A percentile compares a stretch with the other conserved stretches of the same genome.
These are phyloP conservation scores for Caenorhabditis latens DNA, from an alignment of 1,140 invertebrate species.

Conservation along the genomic window DNA sequence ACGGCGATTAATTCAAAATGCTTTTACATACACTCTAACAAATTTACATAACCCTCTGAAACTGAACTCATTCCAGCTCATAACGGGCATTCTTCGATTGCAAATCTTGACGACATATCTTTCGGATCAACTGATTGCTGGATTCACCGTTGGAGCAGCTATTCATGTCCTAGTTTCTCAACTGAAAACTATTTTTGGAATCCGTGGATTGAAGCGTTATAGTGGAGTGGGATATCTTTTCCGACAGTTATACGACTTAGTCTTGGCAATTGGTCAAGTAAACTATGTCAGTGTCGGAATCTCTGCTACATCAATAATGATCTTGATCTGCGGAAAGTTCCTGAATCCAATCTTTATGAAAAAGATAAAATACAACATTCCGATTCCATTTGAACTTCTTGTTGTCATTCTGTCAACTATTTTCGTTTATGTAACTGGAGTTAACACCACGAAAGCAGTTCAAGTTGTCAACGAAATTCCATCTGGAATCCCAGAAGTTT, in stretches of 20 bases:
- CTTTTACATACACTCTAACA: too few relatives aligned
- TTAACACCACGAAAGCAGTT: slow-evolving; percentile 68
- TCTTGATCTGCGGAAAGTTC: slow-evolving; percentile 73
- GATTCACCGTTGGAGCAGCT: slow-evolving; percentile 75
- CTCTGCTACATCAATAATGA: slow-evolving; percentile 65
- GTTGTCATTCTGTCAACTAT: slow-evolving; percentile 57
- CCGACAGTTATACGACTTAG: slow-evolving; percentile 57
- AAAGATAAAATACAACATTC: slow-evolving; percentile 64
- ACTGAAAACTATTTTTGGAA: slow-evolving; percentile 72
- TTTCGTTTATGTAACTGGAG: slow-evolving; percentile 41
- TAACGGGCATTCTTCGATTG: slow-evolving; percentile 75
- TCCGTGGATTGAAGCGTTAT: slow-evolving; percentile 55
- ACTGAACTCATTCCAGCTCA: slow-evolving; percentile 62
- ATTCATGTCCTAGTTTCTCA: slow-evolving; percentile 75
- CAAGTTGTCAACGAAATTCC: slow-evolving; percentile 73
- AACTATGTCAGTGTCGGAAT: slow-evolving; percentile 68
- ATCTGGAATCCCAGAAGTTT: slow-evolving; percentile 76
- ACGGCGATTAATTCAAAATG: too few relatives aligned
- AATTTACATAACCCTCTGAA: background rate
- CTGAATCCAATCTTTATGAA: slow-evolving; percentile 72
- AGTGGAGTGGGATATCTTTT: slow-evolving; percentile 60
- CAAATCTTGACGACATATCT: slow-evolving; percentile 77
- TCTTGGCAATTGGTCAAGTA: background rate
- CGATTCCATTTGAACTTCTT: slow-evolving; percentile 75
- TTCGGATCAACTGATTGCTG: slow-evolving; percentile 73